Conservation (phyloP, 2,113 vertebrate species). For the Geococcyx californianus region DNA sequence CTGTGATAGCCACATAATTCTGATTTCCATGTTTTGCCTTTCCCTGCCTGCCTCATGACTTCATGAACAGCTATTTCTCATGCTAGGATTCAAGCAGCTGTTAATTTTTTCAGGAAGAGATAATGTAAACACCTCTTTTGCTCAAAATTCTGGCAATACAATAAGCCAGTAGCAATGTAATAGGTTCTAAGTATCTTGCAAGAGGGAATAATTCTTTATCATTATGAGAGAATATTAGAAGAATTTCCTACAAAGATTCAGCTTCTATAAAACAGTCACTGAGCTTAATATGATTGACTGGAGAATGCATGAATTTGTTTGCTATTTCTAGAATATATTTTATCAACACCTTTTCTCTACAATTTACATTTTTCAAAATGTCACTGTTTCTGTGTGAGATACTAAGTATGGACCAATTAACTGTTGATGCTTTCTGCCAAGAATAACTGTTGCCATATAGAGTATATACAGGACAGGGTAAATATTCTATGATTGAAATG, state of each 20-base stretch:
- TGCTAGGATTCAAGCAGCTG: neutral
- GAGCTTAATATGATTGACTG: slow-evolving; percentile 2
- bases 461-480: slow-evolving; percentile 26
- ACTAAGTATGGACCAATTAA: slow-evolving; percentile 66
- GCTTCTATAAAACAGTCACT: neutral
- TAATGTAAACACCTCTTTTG: neutral
- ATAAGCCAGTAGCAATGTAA: neutral
- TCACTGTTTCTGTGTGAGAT: slow-evolving; percentile 62
- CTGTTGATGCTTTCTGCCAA: slow-evolving; percentile 66
- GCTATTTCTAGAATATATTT: slow-evolving; percentile 67
- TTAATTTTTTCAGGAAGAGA: neutral
- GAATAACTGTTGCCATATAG: slow-evolving; percentile 38
- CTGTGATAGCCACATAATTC: neutral
- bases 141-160: neutral
- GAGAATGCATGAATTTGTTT: slow-evolving; percentile 43
- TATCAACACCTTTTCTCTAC: slow-evolving; percentile 58
- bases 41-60: neutral
- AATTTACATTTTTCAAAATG: slow-evolving; percentile 64
- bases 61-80: neutral
- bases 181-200: neutral
- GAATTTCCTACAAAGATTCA: neutral
- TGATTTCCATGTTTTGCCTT: neutral
- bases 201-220: neutral
- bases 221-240: neutral
- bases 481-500: slow-evolving; percentile 35